Percentiles rank a stretch among this genome's conserved stretches.
Conservation (phyloP, 92 coral and sea anemone genomes). For the Paragorgia papillata region DNA sequence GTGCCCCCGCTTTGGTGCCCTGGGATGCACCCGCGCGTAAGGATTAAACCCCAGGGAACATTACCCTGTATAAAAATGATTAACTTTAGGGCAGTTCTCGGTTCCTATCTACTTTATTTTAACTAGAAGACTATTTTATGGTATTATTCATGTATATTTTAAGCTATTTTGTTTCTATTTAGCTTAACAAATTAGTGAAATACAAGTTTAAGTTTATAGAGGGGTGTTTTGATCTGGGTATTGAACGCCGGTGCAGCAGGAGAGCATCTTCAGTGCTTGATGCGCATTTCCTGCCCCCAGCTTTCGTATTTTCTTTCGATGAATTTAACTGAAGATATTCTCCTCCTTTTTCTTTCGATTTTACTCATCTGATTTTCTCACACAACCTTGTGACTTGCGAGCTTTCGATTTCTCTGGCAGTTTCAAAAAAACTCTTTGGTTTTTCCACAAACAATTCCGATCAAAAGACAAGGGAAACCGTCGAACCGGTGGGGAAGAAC, state of each 20-base stretch:
- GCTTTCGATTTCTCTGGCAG: neutral
- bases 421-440: neutral
- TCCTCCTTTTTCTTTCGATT: neutral
- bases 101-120: no score
- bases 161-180: neutral
- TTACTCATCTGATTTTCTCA: neutral
- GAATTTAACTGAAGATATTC: constrained; percentile 3
- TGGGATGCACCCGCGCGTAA: no score
- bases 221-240: neutral
- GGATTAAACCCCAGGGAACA: no score
- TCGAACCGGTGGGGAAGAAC: constrained; percentile 36
- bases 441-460: neutral
- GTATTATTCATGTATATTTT: neutral
- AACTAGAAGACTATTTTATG: no score
- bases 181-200: neutral
- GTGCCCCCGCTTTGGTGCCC: no score
- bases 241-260: constrained; percentile 13
- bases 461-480: neutral
- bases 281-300: constrained; percentile 39
- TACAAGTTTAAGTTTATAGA: neutral
- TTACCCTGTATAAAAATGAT: no score
- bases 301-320: neutral
- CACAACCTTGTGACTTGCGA: constrained; percentile 1
- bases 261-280: neutral
- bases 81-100: no score